phyloP scores from a whole-genome alignment of 1,140 invertebrate genomes.

The Zaprionus ornatus region DNA sequence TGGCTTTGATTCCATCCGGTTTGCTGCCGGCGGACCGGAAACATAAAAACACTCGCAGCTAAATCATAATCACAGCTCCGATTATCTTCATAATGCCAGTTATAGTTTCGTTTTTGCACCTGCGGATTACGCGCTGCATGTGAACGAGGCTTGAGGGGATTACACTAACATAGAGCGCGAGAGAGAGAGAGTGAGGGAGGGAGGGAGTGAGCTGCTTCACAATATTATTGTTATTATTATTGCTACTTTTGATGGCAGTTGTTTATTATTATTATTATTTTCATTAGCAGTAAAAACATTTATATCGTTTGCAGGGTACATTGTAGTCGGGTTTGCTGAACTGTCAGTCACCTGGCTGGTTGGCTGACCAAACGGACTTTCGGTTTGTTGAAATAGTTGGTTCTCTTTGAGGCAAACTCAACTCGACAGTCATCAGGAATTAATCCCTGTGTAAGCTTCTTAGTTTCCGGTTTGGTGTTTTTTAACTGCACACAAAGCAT shows the following conservation, averaged over 20 bases:
- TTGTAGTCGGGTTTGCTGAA: not conserved
- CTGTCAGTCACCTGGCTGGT: not conserved
- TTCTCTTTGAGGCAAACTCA: not conserved
- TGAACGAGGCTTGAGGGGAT: constrained; percentile 1
- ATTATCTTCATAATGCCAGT: constrained; percentile 21
- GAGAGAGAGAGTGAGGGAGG: not conserved
- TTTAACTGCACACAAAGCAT: constrained; percentile 7
- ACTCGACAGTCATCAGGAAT: constrained; percentile 4
- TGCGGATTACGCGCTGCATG: not conserved
- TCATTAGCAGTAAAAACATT: not conserved
- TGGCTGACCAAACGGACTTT: not conserved
- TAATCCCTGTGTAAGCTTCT: constrained; percentile 27
- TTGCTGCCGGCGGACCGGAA: constrained; percentile 6
- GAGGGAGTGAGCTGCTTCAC: not conserved
- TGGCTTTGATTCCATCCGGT: constrained; percentile 20
- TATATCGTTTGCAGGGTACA: not conserved
- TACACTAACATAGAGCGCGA: not conserved
- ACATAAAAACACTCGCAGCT: constrained; percentile 23
- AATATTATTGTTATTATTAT: constrained; percentile 2
- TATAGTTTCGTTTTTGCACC: constrained; percentile 1
- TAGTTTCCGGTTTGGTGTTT: constrained; percentile 18
- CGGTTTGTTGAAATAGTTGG: not conserved
- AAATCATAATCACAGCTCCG: constrained; percentile 20
- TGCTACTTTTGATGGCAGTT: not conserved
- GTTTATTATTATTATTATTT: not conserved